Base-by-base conservation (phyloP, 2,888 invertebrate genomes). In the Drosophila aldrichi region DNA sequence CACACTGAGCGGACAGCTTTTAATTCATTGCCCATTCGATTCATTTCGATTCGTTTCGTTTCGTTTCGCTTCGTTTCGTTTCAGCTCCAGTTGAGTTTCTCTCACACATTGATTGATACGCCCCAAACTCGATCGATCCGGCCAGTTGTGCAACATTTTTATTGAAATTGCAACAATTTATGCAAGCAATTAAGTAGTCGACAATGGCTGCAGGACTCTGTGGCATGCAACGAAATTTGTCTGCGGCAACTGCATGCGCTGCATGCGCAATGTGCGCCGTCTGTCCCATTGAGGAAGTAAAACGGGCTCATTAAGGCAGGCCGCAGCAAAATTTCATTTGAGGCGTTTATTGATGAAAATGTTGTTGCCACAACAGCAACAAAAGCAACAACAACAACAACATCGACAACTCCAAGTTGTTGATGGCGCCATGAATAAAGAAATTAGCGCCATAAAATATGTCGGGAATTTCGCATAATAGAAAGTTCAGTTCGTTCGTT, bases 161-260 rank as follows among this genome's bases (percentile, higher is more conserved):
- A 89, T 85, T 85, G 89, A 83, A 88, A 85, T 89, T 81, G 84
- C 73, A 73, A 72, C 86, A 87, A 89, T 87, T 87, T 87, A 87
- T 89, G 82, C 89, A 88, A 81, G 89, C 86, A 87, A 87, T 87
- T 87, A 87, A 88, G 82, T 66, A 88, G 82, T 66, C 75, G 70
- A 66, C 56, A 70, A 74, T 71, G 60, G 68, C 69, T 62, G 55
- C 44, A 70, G 65, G 75, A 83, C 86, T 83, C 72, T 85, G 79
- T 84, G 89, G 89, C 88, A 87, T 89, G 88, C 89, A 81, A 82
- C 63, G 76, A 88, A 87, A 87, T 87, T 87, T 87, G 86, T 87
- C 85, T 80, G 73, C 70, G 44, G 56, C 71, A 38, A 75, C 71
- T 74, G 68, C 89, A 85, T 89, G 89, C 57, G 79, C 73, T 89